Base-by-base conservation (phyloP, 92 coral and sea anemone species). In the Parazoanthus atlanticus region DNA sequence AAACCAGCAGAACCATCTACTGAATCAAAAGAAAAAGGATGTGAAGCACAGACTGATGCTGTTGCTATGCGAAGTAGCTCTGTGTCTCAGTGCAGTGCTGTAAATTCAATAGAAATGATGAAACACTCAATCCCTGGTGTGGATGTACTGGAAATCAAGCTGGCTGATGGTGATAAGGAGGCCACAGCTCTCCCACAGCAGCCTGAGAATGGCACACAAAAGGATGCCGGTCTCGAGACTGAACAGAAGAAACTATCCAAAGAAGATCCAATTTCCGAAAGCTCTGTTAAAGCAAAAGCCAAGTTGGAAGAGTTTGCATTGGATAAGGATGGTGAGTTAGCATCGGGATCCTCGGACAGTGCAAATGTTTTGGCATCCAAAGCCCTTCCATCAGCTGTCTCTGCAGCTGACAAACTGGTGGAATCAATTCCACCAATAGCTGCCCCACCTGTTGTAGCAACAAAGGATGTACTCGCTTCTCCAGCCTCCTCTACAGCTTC, bases 111-210 rank as follows among this genome's bases (percentile, higher is more conserved):
- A 29, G 90, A 86, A 83, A 66, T 90, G 88, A 61, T 92, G 85
- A 49, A 85, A 11, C 79, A 93, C 47, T 78, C 90, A 8, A 81
- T 90, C 31, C 94, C 96, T 10, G 94, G 94, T 80, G 98, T 95
- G 31, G 99, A 96, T 87, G 94, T 96, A 8, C 77, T 96, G 84
- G 98, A 96, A 91, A 95, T 94, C 38, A 95, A 92, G 70, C 90
- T 96, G 76, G 88, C 98, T 46, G 99, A 96, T 69, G 94, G 94
- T 16, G 85, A 90, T 32, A 92, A 94, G 70, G 99, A 96, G 82
- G 99, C 96, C 1, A 96, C 98, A 6, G 98, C 99, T 43, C 96
- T 92, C 28, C 94, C 91, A 25, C 94, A 94, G 29, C 92, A 92
- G 75, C 69, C 93, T 8, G 91, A 85, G 46, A 74, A 34, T 28